These are phyloP conservation scores for Tiaroga cobitis DNA, from an alignment of 2,797 vertebrate genomes.

Conservation along the genomic window DNA sequence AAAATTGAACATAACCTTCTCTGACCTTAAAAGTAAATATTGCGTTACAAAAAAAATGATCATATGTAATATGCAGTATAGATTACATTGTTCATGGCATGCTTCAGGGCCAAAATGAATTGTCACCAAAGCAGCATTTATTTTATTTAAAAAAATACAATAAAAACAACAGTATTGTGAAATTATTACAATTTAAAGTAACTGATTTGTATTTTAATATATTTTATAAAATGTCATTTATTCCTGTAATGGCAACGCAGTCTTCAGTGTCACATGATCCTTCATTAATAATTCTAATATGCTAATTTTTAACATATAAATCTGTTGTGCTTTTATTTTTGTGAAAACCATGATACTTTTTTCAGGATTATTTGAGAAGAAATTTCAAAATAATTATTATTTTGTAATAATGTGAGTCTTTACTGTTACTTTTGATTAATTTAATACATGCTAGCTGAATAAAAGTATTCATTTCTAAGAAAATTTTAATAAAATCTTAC, in stretches of 20 bases:
- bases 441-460: background rate
- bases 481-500: background rate
- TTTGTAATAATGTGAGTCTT: background rate
- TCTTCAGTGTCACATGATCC: background rate
- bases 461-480: too few relatives aligned
- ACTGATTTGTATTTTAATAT: background rate
- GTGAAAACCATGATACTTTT: background rate
- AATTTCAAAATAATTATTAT: background rate
- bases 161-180: background rate
- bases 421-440: background rate
- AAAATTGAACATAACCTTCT: background rate
- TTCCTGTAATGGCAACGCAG: background rate
- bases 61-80: background rate
- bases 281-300: background rate
- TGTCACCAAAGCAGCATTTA: background rate
- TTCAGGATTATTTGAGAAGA: too few relatives aligned
- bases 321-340: background rate
- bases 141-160: background rate
- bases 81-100: background rate
- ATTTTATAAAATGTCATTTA: background rate
- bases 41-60: background rate
- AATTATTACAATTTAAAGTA: background rate
- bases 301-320: background rate
- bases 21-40: background rate
- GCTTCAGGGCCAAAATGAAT: background rate